These are phyloP conservation scores for Gallinago paraguaiae DNA, from an alignment of 2,113 vertebrate species.

Conservation along the genomic window DNA sequence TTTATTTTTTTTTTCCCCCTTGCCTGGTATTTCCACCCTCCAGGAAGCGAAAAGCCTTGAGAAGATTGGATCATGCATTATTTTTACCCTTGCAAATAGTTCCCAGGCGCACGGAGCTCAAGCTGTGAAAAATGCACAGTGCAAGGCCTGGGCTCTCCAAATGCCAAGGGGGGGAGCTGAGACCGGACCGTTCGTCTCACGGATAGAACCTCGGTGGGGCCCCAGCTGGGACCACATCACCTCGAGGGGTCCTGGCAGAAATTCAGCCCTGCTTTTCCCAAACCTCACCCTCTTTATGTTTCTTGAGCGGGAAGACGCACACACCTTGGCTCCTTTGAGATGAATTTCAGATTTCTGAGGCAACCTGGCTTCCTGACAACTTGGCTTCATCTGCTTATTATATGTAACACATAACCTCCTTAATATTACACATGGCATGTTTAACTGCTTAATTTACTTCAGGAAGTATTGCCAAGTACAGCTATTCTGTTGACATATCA, in stretches of 20 bases:
- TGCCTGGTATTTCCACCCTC: slow-evolving; percentile 9
- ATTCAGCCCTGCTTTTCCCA: fast-evolving
- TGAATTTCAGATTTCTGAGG: neutral
- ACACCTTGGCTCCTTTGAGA: neutral
- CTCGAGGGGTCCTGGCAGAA: neutral
- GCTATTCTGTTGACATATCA: slow-evolving; percentile 55
- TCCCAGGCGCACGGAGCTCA: neutral
- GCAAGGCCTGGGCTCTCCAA: neutral
- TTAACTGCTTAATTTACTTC: slow-evolving; percentile 53
- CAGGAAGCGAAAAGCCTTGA: slow-evolving; percentile 9
- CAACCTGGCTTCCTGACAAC: slow-evolving; percentile 47
- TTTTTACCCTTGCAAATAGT: slow-evolving; percentile 28
- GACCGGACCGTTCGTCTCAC: fast-evolving
- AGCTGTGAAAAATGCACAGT: neutral
- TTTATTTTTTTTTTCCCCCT: neutral
- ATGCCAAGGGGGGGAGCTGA: neutral
- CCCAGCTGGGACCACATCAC: fast-evolving
- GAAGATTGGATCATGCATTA: slow-evolving; percentile 6
- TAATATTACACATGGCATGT: slow-evolving; percentile 46
- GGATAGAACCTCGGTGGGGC: neutral
- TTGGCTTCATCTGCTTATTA: slow-evolving; percentile 34
- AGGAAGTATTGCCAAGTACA: slow-evolving; percentile 41
- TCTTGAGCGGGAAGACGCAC: neutral
- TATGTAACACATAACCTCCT: slow-evolving; percentile 54
- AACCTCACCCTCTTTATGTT: fast-evolving